These are phyloP conservation scores for Tolypeutes matacus DNA, from an alignment of 2,797 vertebrate genomes.

Conservation along the genomic window DNA sequence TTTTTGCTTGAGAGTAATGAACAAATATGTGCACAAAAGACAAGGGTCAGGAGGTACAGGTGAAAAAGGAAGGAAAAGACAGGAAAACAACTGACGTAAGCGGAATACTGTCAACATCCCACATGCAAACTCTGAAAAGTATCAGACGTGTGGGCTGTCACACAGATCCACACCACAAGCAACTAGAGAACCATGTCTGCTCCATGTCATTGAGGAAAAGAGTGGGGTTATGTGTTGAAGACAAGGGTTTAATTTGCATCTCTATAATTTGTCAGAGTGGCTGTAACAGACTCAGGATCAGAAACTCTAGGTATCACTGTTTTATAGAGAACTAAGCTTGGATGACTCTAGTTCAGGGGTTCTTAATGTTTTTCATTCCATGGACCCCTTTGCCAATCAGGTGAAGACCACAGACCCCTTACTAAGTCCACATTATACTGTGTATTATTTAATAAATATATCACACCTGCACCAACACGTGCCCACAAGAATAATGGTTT, in stretches of 20 bases:
- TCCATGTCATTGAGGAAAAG: background rate
- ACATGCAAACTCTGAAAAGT: background rate
- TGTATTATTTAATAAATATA: too few relatives aligned
- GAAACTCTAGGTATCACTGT: background rate
- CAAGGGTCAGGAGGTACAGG: background rate
- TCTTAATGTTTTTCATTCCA: too few relatives aligned
- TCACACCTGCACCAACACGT: too few relatives aligned
- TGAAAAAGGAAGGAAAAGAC: background rate
- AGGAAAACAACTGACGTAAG: background rate
- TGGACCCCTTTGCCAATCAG: too few relatives aligned
- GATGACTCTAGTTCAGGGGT: background rate
- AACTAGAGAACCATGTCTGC: background rate
- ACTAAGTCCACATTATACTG: too few relatives aligned
- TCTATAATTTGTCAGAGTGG: background rate
- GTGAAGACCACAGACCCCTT: too few relatives aligned
- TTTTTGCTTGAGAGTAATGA: background rate
- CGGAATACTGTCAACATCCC: background rate
- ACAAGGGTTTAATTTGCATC: background rate
- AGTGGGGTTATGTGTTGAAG: background rate
- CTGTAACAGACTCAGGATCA: background rate
- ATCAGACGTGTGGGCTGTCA: accelerated
- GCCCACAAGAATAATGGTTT: too few relatives aligned
- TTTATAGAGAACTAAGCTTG: background rate
- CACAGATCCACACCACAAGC: background rate
- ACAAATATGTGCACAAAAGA: background rate